A percentile compares a stretch with the other conserved stretches of the same genome.
phyloP scores from a whole-genome alignment of 1,140 invertebrate genomes.

The Platyura marginata region DNA sequence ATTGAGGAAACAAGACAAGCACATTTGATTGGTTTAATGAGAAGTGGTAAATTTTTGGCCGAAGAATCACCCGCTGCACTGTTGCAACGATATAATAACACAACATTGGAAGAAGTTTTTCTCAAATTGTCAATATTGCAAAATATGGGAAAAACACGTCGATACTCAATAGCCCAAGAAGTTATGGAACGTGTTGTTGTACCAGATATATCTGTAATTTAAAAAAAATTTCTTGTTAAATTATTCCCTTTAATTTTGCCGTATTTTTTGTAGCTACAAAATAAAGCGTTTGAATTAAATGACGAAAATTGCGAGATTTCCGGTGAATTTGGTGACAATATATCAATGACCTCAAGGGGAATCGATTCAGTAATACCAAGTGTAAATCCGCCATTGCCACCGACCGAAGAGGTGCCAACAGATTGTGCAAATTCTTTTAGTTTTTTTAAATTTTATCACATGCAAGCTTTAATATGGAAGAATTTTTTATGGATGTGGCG shows the following conservation, averaged over 20 bases:
- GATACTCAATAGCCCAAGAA: slow-evolving; percentile 56
- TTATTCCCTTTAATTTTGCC: neutral
- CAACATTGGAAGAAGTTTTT: slow-evolving; percentile 82
- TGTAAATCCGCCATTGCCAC: slow-evolving; percentile 33
- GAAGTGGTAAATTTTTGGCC: slow-evolving; percentile 74
- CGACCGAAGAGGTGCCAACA: slow-evolving; percentile 31
- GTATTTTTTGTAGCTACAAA: slow-evolving; percentile 19
- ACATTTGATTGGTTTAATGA: slow-evolving; percentile 79
- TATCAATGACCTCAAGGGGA: slow-evolving; percentile 49
- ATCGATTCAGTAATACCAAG: slow-evolving; percentile 33
- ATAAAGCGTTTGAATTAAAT: slow-evolving; percentile 35
- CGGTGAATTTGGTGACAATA: slow-evolving; percentile 68
- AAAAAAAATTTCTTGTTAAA: neutral
- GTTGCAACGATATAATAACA: slow-evolving; percentile 53
- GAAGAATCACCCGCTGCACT: slow-evolving; percentile 73
- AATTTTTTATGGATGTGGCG: slow-evolving; percentile 81
- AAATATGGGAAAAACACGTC: slow-evolving; percentile 54
- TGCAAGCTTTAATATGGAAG: slow-evolving; percentile 76
- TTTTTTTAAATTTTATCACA: slow-evolving; percentile 46
- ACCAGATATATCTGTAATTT: slow-evolving; percentile 29
- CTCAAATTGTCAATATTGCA: slow-evolving; percentile 71
- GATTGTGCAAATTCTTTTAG: slow-evolving; percentile 36
- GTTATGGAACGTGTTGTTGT: slow-evolving; percentile 44
- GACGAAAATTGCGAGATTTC: slow-evolving; percentile 59
- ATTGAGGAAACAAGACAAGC: slow-evolving; percentile 93